These are phyloP conservation scores for Lipophrys pholis DNA, from an alignment of 2,113 vertebrate species.

Conservation along the genomic window DNA sequence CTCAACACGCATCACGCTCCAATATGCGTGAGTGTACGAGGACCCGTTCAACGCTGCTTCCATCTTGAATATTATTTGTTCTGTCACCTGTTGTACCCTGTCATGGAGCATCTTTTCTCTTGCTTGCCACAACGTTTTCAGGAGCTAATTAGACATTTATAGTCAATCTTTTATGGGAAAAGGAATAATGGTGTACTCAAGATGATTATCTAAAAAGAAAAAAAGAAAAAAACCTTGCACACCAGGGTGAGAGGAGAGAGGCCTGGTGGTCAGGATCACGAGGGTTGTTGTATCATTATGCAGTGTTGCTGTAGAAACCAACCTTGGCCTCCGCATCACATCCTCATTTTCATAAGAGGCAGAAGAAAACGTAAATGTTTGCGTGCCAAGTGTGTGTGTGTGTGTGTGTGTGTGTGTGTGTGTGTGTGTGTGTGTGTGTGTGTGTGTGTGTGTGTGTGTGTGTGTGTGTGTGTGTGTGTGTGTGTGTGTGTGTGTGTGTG, in stretches of 20 bases:
- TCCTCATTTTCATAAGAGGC: slow-evolving; percentile 55
- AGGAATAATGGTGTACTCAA: no score
- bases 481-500: slow-evolving; percentile 36
- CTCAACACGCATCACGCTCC: no score
- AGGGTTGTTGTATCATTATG: slow-evolving; percentile 55
- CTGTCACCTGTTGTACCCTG: background rate
- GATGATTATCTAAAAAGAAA: no score
- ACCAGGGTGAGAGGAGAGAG: slow-evolving; percentile 24
- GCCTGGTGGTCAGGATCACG: slow-evolving; percentile 49
- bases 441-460: background rate
- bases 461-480: background rate
- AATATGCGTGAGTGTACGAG: no score
- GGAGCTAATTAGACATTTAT: no score
- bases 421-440: slow-evolving; percentile 27
- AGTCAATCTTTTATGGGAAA: no score
- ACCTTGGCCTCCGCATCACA: slow-evolving; percentile 62
- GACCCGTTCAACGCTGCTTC: no score
- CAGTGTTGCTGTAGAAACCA: slow-evolving; percentile 66
- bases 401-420: slow-evolving; percentile 21
- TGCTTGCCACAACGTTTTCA: background rate
- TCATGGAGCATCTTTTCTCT: background rate
- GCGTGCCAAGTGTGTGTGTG: background rate
- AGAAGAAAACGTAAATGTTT: background rate
- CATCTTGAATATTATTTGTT: no score
- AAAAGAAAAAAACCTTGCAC: no score